Evolutionary conservation across 1,140 invertebrate genomes (phyloP).

Genomic region (Zeugodacus cucurbitae): DNA sequence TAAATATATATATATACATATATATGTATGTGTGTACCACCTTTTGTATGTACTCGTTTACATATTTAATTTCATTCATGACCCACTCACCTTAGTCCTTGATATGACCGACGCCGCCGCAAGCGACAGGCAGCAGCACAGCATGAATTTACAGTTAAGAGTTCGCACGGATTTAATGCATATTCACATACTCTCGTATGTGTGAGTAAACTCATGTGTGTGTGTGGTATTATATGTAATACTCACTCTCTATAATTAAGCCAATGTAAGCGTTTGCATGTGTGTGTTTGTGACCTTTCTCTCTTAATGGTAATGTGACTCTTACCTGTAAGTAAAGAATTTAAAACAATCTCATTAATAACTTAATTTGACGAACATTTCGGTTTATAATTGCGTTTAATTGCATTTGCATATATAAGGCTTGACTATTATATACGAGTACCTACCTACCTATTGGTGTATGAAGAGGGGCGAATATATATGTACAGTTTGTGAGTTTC

Average conservation of each 20-base stretch:
- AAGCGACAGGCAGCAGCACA: background rate
- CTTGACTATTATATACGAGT: too few relatives aligned
- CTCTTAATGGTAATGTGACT: background rate
- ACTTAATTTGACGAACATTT: background rate
- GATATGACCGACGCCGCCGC: background rate
- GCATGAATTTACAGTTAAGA: background rate
- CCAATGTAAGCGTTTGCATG: background rate
- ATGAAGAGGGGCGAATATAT: too few relatives aligned
- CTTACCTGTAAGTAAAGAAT: background rate
- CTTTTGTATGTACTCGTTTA: background rate
- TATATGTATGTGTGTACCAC: background rate
- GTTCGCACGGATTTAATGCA: background rate
- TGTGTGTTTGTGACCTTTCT: background rate
- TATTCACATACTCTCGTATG: background rate
- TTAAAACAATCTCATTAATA: background rate
- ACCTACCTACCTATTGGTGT: too few relatives aligned
- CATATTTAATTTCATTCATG: background rate
- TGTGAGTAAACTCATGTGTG: background rate
- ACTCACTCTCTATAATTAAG: background rate
- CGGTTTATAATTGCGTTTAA: background rate
- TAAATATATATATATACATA: background rate
- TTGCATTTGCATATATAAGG: background rate
- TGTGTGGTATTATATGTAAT: background rate
- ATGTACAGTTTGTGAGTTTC: too few relatives aligned
- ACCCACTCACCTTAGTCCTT: constrained; percentile 3